Evolutionary conservation across 2,113 vertebrate species (phyloP), one percentile per base, ranked within the genome.

Genomic region (Herpetotheres cachinnans): DNA sequence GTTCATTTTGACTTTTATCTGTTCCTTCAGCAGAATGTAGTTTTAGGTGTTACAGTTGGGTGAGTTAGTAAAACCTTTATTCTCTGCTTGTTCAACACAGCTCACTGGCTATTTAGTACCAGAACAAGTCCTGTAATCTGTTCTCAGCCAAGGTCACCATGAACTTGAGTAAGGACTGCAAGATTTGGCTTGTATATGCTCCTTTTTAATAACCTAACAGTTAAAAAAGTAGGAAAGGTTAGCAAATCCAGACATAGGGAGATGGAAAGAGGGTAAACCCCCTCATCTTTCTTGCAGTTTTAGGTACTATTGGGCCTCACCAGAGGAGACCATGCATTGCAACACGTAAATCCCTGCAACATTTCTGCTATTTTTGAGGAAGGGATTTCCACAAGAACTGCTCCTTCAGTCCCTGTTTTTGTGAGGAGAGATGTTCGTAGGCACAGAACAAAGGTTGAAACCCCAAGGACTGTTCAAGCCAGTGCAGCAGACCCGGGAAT

Each of bases 381-480:
- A 93, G 26, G 16, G 30, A 69, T 20, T 80, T 80, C 7, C 44
- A 36, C 14, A 42, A 66, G 54, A 90, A 36, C 11, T 70, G 49
- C 11, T 92, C 30, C 11, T 40, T 92, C 34, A 77, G 32, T 59
- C 26, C 5, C 50, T n/a, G 25, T 29, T 83, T 83, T 34, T 86
- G 44, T 63, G 29, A 85, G 36, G 11, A 72, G n/a, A 59, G 15
- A 38, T 3, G 3, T n/a, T 80, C 46, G 66, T 1, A 47, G 32
- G 10, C 18, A n/a, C 19, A 58, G 58, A 42, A 62, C 19, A 65
- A 82, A 83, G 21, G 36, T 3, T 44, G 73, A 90, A 95, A 73
- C 7, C 18, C 11, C 42, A 56, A 63, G 18, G 52, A 25, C 25
- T 1, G 0, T 50, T 32, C 0, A 1, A 55, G 8, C 30, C 30